phyloP scores from a whole-genome alignment of 2,888 invertebrate genomes.

The Andrena dorsata region DNA sequence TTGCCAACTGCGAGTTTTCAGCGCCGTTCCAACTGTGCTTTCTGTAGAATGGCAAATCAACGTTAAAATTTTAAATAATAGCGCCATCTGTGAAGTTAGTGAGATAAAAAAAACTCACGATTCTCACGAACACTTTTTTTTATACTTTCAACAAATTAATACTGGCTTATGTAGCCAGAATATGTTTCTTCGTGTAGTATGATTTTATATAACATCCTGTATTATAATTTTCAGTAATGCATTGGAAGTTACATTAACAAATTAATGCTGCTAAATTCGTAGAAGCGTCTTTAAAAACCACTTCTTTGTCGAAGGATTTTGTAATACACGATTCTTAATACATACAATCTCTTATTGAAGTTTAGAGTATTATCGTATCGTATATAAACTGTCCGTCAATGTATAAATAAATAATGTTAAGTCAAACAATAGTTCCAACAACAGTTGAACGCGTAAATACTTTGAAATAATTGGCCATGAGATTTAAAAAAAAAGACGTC shows the following conservation, averaged over 20 bases:
- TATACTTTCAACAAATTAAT: background rate
- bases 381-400: too few species aligned
- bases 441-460: constrained; percentile 27
- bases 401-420: too few species aligned
- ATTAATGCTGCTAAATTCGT: background rate
- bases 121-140: background rate
- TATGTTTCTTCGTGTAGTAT: too few species aligned
- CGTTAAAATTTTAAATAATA: constrained; percentile 39
- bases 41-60: constrained; percentile 45
- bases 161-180: too few species aligned
- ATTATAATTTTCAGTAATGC: background rate
- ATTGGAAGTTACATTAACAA: background rate
- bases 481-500: background rate
- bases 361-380: too few species aligned
- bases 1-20: constrained; percentile 72
- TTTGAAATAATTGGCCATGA: constrained; percentile 35
- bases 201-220: background rate
- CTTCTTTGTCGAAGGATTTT: background rate
- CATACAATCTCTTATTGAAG: too few species aligned
- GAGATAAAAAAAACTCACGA: background rate
- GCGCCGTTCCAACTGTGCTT: constrained; percentile 46
- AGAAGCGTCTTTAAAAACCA: background rate
- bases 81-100: constrained; percentile 49
- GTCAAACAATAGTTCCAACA: background rate
- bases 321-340: background rate